Evolutionary conservation across 2,113 vertebrate genomes (phyloP), one percentile per base, ranked within the genome.

Genomic region (Dolichallabes microphthalmus): DNA sequence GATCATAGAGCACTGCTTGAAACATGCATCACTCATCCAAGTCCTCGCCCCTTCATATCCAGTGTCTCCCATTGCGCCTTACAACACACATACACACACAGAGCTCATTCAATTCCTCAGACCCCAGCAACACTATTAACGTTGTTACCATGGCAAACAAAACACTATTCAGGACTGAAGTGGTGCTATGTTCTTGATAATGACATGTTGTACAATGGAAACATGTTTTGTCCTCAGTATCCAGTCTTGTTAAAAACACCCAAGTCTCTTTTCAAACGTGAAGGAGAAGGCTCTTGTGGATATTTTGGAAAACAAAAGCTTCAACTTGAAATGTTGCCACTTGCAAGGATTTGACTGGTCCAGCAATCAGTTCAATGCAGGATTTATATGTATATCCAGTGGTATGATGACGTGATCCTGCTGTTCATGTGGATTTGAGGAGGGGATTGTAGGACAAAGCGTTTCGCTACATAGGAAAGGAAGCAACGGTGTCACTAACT

Each of bases 131-230:
- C 82, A 85, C 71, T 71, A 85, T 85, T 86, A 87, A 87, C 8
- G 0, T 83, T 8, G 91, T 92, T 89, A 52, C 92, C 78, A 90
- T 60, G 80, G 92, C 35, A 88, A 94, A 63, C 79, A 77, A 83
- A 86, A 84, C 87, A 39, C 66, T 76, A 90, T 87, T 89, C 86
- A 84, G 81, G 60, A 83, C 84, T 83, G 66, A 61, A 88, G 88
- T 88, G 87, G 71, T 71, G 53, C 63, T 86, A 83, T 82, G 87
- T 89, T 90, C 92, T 82, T 83, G 55, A 63, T 45, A 68, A 87
- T 90, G 91, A 89, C 90, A 91, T 58, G 80, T 85, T 77, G 14
- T 63, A 91, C 92, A 92, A 92, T 91, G 89, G 91, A 88, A 83
- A 74, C 80, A 75, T 86, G 90, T 88, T 79, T 60, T 88, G 84